These are phyloP conservation scores for Aselliscus stoliczkanus DNA, from an alignment of 2,797 vertebrate species.

Conservation along the genomic window DNA sequence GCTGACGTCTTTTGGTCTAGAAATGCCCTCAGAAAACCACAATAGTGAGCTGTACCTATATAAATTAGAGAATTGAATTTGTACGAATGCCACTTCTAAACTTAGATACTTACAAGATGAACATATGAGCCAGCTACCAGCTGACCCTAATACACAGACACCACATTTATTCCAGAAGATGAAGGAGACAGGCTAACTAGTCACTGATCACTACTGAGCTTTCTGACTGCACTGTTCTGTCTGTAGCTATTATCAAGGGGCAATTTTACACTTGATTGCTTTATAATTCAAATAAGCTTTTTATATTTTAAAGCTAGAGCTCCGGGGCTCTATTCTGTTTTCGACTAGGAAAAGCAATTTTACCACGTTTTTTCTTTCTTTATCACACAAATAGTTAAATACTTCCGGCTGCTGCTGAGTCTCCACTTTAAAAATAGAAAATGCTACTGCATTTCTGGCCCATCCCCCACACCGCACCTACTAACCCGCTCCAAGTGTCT, in stretches of 20 bases:
- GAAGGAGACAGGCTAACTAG: not conserved
- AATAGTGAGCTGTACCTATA: not conserved
- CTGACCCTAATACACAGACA: not conserved
- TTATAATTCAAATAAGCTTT: not conserved
- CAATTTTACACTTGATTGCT: not conserved
- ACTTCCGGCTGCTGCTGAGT: conserved; percentile 77
- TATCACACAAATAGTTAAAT: conserved; percentile 83
- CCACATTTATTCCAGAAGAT: not conserved
- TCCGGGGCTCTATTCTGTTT: not conserved
- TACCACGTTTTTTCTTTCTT: conserved; percentile 50
- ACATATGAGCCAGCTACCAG: not conserved
- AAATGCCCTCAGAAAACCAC: conserved; percentile 25
- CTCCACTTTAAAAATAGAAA: conserved; percentile 93
- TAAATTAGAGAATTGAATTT: not conserved
- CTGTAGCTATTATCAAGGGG: not conserved
- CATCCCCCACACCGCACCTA: conserved; percentile 80
- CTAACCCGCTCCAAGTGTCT: conserved; percentile 77
- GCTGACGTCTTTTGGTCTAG: conserved; percentile 3
- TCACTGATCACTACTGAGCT: not conserved
- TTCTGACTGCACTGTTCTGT: not conserved
- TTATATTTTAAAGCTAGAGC: not conserved
- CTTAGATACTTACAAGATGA: conserved; percentile 35
- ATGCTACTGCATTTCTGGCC: conserved; percentile 80
- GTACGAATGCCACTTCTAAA: conserved; percentile 26
- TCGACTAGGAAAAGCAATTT: conserved; percentile 6